Evolutionary conservation across 2,888 invertebrate species (phyloP).

Genomic region (Aphodius granarius): DNA sequence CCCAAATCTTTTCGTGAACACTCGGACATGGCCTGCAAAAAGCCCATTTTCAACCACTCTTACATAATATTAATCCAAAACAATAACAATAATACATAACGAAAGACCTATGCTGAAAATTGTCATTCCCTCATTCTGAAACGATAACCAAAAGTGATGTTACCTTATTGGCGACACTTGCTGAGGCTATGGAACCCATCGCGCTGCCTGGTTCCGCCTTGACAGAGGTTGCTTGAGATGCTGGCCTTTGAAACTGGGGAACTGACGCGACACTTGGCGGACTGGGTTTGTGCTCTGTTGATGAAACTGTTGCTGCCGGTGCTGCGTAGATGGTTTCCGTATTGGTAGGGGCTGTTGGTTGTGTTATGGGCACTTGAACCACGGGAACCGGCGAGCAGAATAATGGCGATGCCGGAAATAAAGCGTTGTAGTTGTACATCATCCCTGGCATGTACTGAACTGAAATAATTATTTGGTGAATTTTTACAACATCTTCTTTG

Average conservation of each 20-base stretch:
- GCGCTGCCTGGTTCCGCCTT: slow-evolving; percentile 60
- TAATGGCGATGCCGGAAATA: slow-evolving; percentile 59
- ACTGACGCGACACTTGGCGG: slow-evolving; percentile 33
- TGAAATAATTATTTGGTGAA: slow-evolving; percentile 53
- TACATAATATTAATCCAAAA: background rate
- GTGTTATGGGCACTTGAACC: slow-evolving; percentile 44
- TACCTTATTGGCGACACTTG: slow-evolving; percentile 52
- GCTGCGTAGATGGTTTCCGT: slow-evolving; percentile 26
- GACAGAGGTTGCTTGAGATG: slow-evolving; percentile 59
- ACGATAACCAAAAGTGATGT: background rate
- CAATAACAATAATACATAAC: background rate
- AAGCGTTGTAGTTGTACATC: slow-evolving; percentile 60
- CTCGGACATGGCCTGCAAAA: slow-evolving; percentile 58
- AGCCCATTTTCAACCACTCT: background rate
- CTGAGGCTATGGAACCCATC: slow-evolving; percentile 54
- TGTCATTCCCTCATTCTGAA: background rate
- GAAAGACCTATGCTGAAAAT: background rate
- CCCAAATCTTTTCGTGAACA: slow-evolving; percentile 61
- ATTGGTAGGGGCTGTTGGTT: slow-evolving; percentile 35
- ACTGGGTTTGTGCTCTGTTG: slow-evolving; percentile 38
- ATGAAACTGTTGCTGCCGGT: background rate
- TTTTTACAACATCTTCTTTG: too few species aligned
- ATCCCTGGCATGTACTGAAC: slow-evolving; percentile 67
- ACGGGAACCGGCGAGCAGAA: slow-evolving; percentile 63
- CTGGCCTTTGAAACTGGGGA: slow-evolving; percentile 50